Evolutionary conservation across 2,888 invertebrate genomes (phyloP), one percentile per base, ranked within the genome.

Genomic region (Suillia variegata): DNA sequence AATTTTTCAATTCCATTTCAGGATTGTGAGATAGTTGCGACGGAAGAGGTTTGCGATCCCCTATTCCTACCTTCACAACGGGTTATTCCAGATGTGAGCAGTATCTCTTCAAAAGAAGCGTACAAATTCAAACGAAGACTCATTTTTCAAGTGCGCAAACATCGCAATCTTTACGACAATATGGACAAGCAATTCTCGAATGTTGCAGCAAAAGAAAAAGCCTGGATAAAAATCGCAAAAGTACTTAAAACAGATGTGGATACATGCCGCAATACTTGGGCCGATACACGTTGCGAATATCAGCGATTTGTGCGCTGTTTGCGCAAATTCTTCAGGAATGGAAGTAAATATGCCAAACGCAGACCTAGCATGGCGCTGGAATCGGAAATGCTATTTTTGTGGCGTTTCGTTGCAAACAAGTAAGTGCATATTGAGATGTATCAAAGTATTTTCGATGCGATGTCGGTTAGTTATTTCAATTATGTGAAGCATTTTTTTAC

Each of bases 331-430:
- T 65, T 72, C 5, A 58, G 63, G 1, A 18, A 24, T 13, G 21
- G 12, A 48, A 21, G 15, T 2, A 56, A 64, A 26, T 21, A 26
- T 6, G 20, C 48, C 12, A 63, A 59, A 2, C 57, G 52, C 1
- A 68, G 78, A 15, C 78, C 78, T 2, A 58, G 58, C 1, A 70
- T 76, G 69, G 26, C 64, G n/a, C 65, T 72, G 22, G 80, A 77
- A 54, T 69, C 71, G 18, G 74, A 79, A 21, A 22, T 79, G 31
- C n/a, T 73, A 31, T 79, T 79, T 38, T 66, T 80, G 0, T 79
- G 73, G 62, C 60, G 69, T n/a, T 72, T 70, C 26, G 70, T 80
- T 20, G 2, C 31, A 1, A 64, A 66, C 55, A 55, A 51, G 66
- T 65, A 33, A 57, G 62, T 63, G 24, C 52, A 18, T 1, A 38